Base-by-base conservation (phyloP, 1,140 invertebrate species). In the Plectus sambesii region DNA sequence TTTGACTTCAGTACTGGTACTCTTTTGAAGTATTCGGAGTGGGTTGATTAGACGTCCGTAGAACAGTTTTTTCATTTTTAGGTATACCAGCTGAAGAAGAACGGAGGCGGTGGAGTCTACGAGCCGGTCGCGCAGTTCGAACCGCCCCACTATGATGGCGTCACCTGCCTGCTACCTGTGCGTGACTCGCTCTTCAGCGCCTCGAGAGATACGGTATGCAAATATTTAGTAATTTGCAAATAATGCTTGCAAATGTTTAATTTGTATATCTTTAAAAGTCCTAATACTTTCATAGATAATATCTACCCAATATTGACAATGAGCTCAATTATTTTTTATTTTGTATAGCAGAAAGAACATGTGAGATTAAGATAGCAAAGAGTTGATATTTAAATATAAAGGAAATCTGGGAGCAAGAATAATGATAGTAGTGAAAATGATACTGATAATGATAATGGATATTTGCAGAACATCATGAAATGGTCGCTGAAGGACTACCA, bases 91-190 rank as follows among this genome's bases (percentile, higher is more conserved):
- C 74, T 80, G 27, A 56, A 67, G 63, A n/a, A n/a, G 67, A 79
- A 43, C 74, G 73, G 19, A 50, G 70, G 73, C 30, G 75, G 77
- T 35, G 76, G 79, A 23, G 60, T 76, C 17, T 58, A 76, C 42
- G 70, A 74, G 24, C 80, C 83, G 8, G 78, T 80, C 26, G 75
- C 81, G 12, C 82, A 81, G 60, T 71, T 90, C 6, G 79, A 82
- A 47, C 86, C 85, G 5, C 86, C 86, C 12, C 86, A 90, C 73
- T 90, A 88, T 69, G 86, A 90, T 67, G 86, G 86, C 6, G 66
- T 81, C 81, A 39, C 74, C 88, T 25, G 77, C 80, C n/a, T 73
- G 2, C 19, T 84, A 29, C 58, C 47, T 17, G 58, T 69, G 37
- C 78, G 76, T 17, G 70, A 77, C 41, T 76, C 74, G 2, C 71